phyloP scores from a whole-genome alignment of 2,888 invertebrate species.

The Lobophora halterata region DNA sequence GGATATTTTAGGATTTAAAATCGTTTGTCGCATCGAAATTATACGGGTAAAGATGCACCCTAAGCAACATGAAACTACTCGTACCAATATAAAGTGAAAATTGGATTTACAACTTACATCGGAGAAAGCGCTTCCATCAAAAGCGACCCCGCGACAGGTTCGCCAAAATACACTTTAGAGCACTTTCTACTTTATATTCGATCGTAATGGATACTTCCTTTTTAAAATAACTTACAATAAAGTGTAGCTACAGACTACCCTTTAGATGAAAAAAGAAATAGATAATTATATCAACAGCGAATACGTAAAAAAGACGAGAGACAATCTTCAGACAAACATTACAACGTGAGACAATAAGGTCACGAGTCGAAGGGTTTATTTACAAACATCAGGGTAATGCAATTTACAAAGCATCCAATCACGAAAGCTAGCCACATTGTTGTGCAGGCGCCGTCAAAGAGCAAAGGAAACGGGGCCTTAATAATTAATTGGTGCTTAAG shows the following conservation, averaged over 20 bases:
- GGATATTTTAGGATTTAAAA: too few relatives aligned
- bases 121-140: constrained; percentile 74
- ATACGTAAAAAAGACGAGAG: too few relatives aligned
- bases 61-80: constrained; percentile 62
- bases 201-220: constrained; percentile 4
- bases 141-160: constrained; percentile 67
- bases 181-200: constrained; percentile 44
- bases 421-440: constrained; percentile 73
- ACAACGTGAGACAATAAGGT: too few relatives aligned
- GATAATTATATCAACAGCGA: too few relatives aligned
- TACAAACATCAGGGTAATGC: constrained; percentile 59
- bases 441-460: constrained; percentile 73
- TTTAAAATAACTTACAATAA: too few relatives aligned
- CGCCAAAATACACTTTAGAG: constrained; percentile 67
- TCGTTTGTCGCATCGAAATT: too few relatives aligned
- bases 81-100: constrained; percentile 77
- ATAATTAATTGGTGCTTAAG: constrained; percentile 79
- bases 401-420: constrained; percentile 76
- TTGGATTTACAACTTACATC: constrained; percentile 79
- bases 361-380: constrained; percentile 1
- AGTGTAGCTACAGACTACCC: too few relatives aligned
- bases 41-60: constrained; percentile 61
- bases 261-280: too few relatives aligned
- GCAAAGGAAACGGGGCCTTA: constrained; percentile 74
- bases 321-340: too few relatives aligned